These are phyloP conservation scores for Gymnogyps californianus DNA, from an alignment of 2,113 vertebrate genomes.

Conservation along the genomic window DNA sequence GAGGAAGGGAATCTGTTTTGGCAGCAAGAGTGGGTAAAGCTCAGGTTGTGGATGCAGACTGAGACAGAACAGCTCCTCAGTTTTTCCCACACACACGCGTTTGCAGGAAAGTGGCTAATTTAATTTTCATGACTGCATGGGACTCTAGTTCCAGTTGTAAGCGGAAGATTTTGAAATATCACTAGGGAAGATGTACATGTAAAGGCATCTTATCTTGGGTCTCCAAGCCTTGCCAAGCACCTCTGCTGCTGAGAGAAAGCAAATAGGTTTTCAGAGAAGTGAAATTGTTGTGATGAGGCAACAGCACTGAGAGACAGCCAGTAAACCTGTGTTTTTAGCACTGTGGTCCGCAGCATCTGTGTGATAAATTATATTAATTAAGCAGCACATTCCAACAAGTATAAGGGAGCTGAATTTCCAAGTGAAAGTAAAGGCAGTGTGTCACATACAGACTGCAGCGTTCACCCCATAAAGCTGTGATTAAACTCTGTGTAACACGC, in stretches of 20 bases:
- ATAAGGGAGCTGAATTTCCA: not conserved
- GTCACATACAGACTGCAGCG: not conserved
- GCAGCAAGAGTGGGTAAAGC: not conserved
- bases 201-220: not conserved
- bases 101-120: not conserved
- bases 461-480: not conserved
- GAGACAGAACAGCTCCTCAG: not conserved
- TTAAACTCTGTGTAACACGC: rapidly evolving
- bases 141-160: not conserved
- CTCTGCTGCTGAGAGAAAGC: not conserved
- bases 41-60: not conserved
- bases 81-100: rapidly evolving
- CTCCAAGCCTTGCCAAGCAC: not conserved
- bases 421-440: rapidly evolving
- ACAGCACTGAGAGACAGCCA: not conserved
- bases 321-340: not conserved
- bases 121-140: not conserved
- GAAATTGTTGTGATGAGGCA: not conserved
- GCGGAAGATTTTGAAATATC: not conserved
- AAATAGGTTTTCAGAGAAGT: not conserved
- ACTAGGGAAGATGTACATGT: not conserved
- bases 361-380: not conserved
- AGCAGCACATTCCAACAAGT: not conserved
- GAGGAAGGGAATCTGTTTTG: not conserved
- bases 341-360: not conserved